Evolutionary conservation across 2,113 vertebrate genomes (phyloP), one percentile per base, ranked within the genome.

Genomic region (Pseudolaguvia tuberculata): DNA sequence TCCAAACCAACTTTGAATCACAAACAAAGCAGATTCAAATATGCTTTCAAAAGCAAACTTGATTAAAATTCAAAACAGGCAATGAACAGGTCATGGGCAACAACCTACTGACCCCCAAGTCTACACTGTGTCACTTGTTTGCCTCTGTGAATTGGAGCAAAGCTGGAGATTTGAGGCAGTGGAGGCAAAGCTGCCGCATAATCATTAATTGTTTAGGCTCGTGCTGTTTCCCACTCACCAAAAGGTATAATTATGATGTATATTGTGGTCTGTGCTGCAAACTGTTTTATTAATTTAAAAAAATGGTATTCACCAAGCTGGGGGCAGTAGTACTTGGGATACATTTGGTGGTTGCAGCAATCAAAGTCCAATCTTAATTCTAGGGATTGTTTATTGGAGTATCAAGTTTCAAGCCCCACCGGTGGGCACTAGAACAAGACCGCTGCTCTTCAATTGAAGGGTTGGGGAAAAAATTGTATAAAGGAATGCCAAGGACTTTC

Each of bases 231-330:
- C 58, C 58, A 51, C 25, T 52, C 63, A 55, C 53, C 20, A 52
- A 27, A 68, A 80, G 76, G 72, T 84, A 73, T 84, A 75, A 82
- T 84, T 82, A 80, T 82, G 52, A 67, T 81, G 3, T 35, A 73
- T 72, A 63, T 74, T 80, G 71, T 80, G 74, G 66, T 68, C 70
- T 73, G 73, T 66, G 57, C 70, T 61, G 69, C 61, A 72, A 75
- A 73, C 69, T 56, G 78, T 42, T 77, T 53, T 35, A 50, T n/a
- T n/a, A n/a, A n/a, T n/a, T n/a, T n/a, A n/a, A n/a, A 35, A 51
- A 51, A 57, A 35, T 25, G 51, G 73, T 39, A 65, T 73, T 27
- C 56, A 39, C 70, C 45, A 68, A 73, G 63, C 57, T 52, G 65
- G 39, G 39, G 9, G 39, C 39, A 42, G 39, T 42, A 1, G 39